phyloP scores from a whole-genome alignment of 1,140 invertebrate species.

The Adoxophyes honmai region DNA sequence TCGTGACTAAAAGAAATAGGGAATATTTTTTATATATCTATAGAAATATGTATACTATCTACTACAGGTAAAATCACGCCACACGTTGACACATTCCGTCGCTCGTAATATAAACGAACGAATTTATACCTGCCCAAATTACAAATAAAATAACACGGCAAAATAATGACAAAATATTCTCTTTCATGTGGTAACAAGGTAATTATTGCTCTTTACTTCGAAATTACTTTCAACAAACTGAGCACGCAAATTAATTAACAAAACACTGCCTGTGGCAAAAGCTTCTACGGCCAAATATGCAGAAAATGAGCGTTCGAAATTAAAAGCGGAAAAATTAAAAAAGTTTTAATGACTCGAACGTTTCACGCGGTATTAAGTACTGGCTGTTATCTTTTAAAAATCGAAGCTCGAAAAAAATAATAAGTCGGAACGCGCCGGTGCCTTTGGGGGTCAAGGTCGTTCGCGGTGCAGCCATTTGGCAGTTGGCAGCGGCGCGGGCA shows the following conservation, averaged over 20 bases:
- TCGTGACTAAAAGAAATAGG: no score
- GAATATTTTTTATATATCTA: no score
- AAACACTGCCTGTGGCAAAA: background rate
- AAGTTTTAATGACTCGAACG: background rate
- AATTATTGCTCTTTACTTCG: slow-evolving; percentile 29
- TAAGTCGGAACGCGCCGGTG: background rate
- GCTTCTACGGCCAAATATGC: background rate
- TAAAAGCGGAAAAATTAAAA: background rate
- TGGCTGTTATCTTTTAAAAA: background rate
- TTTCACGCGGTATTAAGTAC: background rate
- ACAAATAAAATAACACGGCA: no score
- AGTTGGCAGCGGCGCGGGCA: background rate
- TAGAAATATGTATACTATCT: no score
- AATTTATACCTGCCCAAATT: no score
- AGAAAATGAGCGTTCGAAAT: background rate
- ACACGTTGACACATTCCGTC: no score
- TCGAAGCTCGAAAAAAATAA: background rate
- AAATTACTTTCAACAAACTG: no score
- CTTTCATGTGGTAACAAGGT: no score
- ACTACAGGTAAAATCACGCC: no score
- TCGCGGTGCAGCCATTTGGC: background rate
- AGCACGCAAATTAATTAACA: no score
- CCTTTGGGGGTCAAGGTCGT: slow-evolving; percentile 5
- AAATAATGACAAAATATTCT: no score
- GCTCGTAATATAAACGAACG: no score